Evolutionary conservation across 1,140 invertebrate species (phyloP).

Genomic region (Euwallacea similis): DNA sequence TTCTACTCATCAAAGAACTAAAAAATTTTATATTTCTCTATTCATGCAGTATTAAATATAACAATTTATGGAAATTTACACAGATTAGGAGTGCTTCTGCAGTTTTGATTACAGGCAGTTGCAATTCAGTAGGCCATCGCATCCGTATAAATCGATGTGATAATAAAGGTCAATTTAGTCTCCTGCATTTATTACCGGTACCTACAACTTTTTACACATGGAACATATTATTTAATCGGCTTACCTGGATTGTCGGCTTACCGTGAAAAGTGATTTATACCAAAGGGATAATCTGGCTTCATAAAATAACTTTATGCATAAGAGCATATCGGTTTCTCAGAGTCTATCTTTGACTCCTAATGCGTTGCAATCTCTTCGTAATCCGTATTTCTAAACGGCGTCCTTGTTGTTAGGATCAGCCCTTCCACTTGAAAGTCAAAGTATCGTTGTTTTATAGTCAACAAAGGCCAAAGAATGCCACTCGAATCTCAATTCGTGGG

Average conservation of each 20-base stretch:
- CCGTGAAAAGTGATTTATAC: slow-evolving; percentile 7
- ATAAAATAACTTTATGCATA: neutral
- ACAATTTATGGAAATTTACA: no score
- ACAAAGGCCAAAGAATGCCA: slow-evolving; percentile 17
- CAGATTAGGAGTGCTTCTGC: no score
- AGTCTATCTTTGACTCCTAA: no score
- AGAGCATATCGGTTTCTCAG: no score
- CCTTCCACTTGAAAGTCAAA: neutral
- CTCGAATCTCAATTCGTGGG: slow-evolving; percentile 22
- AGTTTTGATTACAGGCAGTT: no score
- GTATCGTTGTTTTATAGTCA: slow-evolving; percentile 10
- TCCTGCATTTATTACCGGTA: neutral
- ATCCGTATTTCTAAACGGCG: no score
- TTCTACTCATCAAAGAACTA: no score
- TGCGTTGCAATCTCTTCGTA: no score
- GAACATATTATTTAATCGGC: slow-evolving; percentile 9
- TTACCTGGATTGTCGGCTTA: slow-evolving; percentile 15
- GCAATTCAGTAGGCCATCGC: neutral
- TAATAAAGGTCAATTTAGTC: slow-evolving; percentile 2
- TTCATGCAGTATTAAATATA: no score
- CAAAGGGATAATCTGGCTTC: neutral
- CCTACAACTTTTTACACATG: neutral
- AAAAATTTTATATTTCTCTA: no score
- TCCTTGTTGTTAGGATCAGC: no score
- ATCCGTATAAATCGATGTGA: neutral